Base-by-base conservation (phyloP, 2,797 vertebrate genomes). In the Leontocebus nigricollis region DNA sequence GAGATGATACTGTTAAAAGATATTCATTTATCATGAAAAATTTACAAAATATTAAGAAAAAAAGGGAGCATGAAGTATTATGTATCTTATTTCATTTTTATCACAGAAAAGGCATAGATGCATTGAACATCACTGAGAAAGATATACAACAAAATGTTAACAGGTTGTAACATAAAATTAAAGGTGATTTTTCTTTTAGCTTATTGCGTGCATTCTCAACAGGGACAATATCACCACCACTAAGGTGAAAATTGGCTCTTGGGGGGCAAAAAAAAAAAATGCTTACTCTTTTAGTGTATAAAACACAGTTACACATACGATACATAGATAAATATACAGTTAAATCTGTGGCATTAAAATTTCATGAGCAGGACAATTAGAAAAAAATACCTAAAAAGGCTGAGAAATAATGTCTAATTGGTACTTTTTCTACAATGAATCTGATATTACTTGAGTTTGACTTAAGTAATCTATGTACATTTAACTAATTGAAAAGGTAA, bases 401-500 rank as follows among this genome's bases (percentile, higher is more conserved):
- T 52, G 30, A 89, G n/a, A 93, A 84, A 64, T 33, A 59, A 3
- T 87, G 33, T 39, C 6, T 94, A 20, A 41, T 4, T 30, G 19
- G 64, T 81, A 44, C n/a, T 59, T 76, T 86, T 44, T 33, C 41
- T 48, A 77, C 67, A 93, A 39, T 36, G 41, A 94, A 86, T 9
- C 50, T 82, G 20, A 11, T 72, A 70, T 48, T 61, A 80, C 72
- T 76, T 36, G 39, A 20, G 22, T 79, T 27, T 94, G 64, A 87
- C 13, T 59, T 79, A 84, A 90, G 36, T 85, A 84, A 80, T 57
- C 50, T 50, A 70, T 7, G 20, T 30, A 85, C 14, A 70, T 12
- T 76, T 24, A 92, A 88, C 12, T 94, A 90, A 90, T 50, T 91
- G 52, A 94, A 86, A 93, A 93, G 15, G 46, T 67, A 79, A 90